Percentiles rank a stretch among this genome's conserved stretches.
Evolutionary conservation across 2,797 vertebrate genomes (phyloP).

Genomic region (Sebastes paucispinis): DNA sequence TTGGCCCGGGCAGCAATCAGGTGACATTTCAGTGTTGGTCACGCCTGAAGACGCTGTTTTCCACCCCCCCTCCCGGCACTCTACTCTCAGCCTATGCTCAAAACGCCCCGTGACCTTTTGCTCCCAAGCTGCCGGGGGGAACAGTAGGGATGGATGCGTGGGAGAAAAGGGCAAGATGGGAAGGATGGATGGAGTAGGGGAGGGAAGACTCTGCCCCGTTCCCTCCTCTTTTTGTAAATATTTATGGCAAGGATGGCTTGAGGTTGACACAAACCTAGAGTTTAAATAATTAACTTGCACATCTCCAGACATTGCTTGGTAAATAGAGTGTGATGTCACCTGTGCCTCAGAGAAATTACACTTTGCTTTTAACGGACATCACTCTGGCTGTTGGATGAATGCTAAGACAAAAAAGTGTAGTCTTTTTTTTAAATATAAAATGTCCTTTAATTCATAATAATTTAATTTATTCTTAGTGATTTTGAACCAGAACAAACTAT

Average conservation of each 20-base stretch:
- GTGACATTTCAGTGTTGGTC: not conserved
- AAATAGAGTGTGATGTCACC: not conserved
- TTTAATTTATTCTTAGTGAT: not conserved
- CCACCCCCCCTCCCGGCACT: too few relatives aligned
- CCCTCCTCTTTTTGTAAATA: conserved; percentile 29
- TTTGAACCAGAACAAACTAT: not conserved
- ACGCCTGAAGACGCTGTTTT: not conserved
- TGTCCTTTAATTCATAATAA: not conserved
- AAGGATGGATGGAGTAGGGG: not conserved
- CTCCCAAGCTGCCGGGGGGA: conserved; percentile 36
- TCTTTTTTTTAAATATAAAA: not conserved
- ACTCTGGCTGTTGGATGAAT: not conserved
- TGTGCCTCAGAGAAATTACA: not conserved
- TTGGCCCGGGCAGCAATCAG: not conserved
- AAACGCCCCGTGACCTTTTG: conserved; percentile 35
- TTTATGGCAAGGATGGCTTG: conserved; percentile 8
- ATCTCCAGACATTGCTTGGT: not conserved
- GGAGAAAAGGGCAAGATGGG: not conserved
- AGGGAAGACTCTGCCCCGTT: not conserved
- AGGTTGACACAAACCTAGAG: not conserved
- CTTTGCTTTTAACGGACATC: not conserved
- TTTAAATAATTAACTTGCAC: conserved; percentile 13
- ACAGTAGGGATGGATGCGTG: not conserved
- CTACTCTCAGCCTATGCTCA: not conserved
- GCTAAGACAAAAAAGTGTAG: not conserved